Evolutionary conservation across 2,113 vertebrate genomes (phyloP), one percentile per base, ranked within the genome.

Genomic region (Oxygymnocypris stewartii): DNA sequence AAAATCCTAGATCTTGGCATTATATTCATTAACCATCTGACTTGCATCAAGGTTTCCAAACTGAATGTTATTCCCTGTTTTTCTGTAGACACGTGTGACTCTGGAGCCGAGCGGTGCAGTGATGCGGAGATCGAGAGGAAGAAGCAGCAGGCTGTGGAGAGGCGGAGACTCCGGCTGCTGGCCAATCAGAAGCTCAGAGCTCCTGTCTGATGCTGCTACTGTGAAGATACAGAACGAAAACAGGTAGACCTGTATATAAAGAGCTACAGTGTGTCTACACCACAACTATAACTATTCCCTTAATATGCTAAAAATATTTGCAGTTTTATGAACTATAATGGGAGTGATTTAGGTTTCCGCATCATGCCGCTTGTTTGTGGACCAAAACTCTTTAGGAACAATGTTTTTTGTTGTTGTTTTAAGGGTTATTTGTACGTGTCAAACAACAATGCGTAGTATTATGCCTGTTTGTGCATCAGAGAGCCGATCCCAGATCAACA

Each of bases 111-210:
- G 63, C 95, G 91, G 77, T 97, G 95, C 92, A 97, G 96, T 7
- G 93, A 95, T 3, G 96, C 96, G 31, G 97, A 99, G 94, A 99
- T 99, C 90, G 95, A 97, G 92, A 94, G 90, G 75, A 99, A 99
- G 92, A 98, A 97, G 89, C 96, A 96, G 91, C 95, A 96, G 94
- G 98, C 97, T 3, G 87, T 98, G 90, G 95, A 96, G 89, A 92
- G 96, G 80, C 94, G 97, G 82, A 96, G 95, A 40, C 95, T 91
- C 57, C 92, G 94, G 79, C 91, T 94, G 51, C 95, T 93, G 79
- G 85, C 92, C 0, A 83, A 86, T 28, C 88, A 92, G 49, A 92
- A 94, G 90, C 92, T 93, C 54, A 37, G 84, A 69, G 86, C 91
- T 86, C 90, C 91, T 1, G 89, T 89, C n/a, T 92, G 89, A 92